Evolutionary conservation across 2,888 invertebrate species (phyloP).

Genomic region (Heteromurus nitidus): DNA sequence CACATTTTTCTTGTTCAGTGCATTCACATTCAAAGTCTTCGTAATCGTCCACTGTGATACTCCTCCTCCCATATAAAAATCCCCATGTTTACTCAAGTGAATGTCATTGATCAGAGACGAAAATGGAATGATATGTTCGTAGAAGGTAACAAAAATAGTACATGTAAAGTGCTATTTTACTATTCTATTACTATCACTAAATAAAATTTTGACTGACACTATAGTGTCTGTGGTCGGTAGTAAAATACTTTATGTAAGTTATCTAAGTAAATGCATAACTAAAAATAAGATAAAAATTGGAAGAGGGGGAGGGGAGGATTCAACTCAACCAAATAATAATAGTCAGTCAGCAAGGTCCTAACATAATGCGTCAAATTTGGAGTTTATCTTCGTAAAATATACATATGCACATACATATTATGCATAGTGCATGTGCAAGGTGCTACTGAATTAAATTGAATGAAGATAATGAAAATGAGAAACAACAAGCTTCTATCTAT

Average conservation of each 20-base stretch:
- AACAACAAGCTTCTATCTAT: too few species aligned
- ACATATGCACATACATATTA: too few species aligned
- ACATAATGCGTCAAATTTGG: background rate
- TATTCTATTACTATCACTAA: too few species aligned
- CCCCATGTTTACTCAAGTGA: conserved; percentile 11
- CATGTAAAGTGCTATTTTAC: too few species aligned
- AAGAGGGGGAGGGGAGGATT: background rate
- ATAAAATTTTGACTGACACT: too few species aligned
- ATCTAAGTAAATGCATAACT: too few species aligned
- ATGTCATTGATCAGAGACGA: background rate
- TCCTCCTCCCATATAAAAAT: too few species aligned
- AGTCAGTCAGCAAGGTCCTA: too few species aligned
- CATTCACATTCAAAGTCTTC: background rate
- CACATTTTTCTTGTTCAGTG: conserved; percentile 18
- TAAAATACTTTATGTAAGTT: too few species aligned
- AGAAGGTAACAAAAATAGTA: too few species aligned
- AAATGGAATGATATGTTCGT: conserved; percentile 13
- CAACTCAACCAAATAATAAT: background rate
- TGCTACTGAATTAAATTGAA: background rate
- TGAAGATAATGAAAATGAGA: conserved; percentile 1
- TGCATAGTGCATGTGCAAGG: background rate
- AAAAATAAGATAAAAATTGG: background rate
- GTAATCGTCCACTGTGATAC: background rate
- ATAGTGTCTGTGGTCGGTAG: too few species aligned
- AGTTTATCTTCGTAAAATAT: background rate